These are phyloP conservation scores for Taeniopygia guttata DNA, from an alignment of 2,797 vertebrate species.

Conservation along the genomic window DNA sequence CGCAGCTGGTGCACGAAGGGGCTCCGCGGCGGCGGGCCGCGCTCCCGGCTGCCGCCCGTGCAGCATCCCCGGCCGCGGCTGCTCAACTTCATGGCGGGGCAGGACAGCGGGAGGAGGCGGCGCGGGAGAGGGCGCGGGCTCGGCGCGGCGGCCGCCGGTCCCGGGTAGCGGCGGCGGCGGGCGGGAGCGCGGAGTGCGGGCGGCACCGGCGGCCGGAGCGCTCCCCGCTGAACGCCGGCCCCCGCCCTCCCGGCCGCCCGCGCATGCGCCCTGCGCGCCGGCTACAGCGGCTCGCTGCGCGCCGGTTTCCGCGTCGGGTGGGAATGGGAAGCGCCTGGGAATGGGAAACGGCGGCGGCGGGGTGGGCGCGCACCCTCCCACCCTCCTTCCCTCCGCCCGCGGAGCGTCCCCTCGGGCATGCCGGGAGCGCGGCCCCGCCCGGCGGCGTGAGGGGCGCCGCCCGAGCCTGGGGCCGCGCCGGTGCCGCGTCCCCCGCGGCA, in stretches of 20 bases:
- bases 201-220: background rate
- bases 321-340: background rate
- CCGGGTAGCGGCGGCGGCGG: background rate
- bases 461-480: accelerated
- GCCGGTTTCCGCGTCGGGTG: background rate
- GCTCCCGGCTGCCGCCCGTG: conserved; percentile 76
- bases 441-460: background rate
- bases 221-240: background rate
- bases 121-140: background rate
- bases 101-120: background rate
- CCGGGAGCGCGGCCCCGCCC: background rate
- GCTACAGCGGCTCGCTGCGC: background rate
- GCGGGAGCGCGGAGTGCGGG: background rate
- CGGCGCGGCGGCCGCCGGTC: background rate
- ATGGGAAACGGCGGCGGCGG: background rate
- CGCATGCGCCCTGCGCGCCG: conserved; percentile 19
- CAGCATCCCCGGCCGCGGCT: conserved; percentile 68
- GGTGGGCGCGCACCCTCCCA: background rate
- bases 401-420: background rate
- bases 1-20: conserved; percentile 93
- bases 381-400: background rate
- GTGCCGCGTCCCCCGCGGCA: too few species aligned
- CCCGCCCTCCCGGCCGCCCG: background rate
- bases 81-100: conserved; percentile 81
- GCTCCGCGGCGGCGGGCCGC: conserved; percentile 86